Conservation (phyloP, 2,113 vertebrate genomes). For the Catharus fuscescens region DNA sequence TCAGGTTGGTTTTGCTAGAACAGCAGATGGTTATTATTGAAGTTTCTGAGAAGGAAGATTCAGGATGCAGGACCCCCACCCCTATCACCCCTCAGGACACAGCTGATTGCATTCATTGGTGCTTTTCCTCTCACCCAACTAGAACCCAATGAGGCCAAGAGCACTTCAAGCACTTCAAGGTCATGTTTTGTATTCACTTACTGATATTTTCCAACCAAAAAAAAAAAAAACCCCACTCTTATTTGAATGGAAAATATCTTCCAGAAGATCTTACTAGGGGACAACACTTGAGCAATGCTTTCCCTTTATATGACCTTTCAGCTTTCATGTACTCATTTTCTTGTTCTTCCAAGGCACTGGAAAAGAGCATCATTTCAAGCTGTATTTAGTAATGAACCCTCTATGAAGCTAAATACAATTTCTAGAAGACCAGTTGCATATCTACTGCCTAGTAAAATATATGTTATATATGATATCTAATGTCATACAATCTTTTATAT, state of each 20-base stretch:
- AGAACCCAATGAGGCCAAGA: background rate
- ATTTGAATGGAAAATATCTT: background rate
- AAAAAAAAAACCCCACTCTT: background rate
- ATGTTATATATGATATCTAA: background rate
- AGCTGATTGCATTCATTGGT: background rate
- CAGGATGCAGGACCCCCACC: rapidly evolving
- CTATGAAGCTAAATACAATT: background rate
- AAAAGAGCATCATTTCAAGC: background rate
- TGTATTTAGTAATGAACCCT: background rate
- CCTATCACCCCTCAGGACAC: background rate
- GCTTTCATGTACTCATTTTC: background rate
- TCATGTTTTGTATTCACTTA: background rate
- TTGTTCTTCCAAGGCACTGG: background rate
- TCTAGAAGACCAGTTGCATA: background rate
- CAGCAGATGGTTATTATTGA: background rate
- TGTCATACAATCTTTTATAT: background rate
- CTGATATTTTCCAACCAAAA: background rate
- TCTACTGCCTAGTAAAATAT: background rate
- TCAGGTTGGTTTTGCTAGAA: background rate
- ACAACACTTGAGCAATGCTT: background rate
- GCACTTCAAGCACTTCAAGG: background rate
- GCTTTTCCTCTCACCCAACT: background rate
- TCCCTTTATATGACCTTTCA: background rate
- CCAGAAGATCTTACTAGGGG: background rate
- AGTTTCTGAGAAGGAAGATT: background rate